These are phyloP conservation scores for Phaenicophaeus curvirostris DNA, from an alignment of 2,797 vertebrate genomes.

Conservation along the genomic window DNA sequence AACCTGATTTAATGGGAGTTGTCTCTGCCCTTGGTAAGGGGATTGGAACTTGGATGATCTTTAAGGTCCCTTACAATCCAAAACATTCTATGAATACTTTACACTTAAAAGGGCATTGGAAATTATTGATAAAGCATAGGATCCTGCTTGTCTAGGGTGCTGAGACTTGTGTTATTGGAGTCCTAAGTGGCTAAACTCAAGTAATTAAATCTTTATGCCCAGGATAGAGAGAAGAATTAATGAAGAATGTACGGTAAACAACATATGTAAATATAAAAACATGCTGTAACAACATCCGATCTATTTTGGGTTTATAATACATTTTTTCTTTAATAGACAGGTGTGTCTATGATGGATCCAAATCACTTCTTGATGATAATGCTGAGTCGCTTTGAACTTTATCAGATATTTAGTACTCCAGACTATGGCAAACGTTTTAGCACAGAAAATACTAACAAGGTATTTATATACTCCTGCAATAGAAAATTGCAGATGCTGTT, in stretches of 20 bases:
- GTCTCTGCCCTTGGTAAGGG: no score
- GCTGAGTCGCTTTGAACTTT: conserved; percentile 94
- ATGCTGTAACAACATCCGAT: background rate
- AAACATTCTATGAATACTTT: background rate
- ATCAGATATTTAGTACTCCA: conserved; percentile 91
- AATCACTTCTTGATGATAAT: conserved; percentile 98
- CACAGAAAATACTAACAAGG: conserved; percentile 91
- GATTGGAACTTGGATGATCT: no score
- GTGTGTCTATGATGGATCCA: conserved; percentile 98
- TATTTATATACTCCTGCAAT: conserved; percentile 45
- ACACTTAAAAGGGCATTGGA: background rate
- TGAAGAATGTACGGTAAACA: background rate
- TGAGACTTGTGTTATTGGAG: no score
- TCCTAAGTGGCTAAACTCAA: background rate
- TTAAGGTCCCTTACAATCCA: no score
- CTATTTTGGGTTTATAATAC: background rate
- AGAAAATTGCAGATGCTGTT: background rate
- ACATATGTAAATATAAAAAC: background rate
- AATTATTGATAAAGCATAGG: background rate
- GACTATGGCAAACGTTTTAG: conserved; percentile 91
- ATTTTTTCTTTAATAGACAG: conserved; percentile 81
- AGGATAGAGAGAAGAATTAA: background rate
- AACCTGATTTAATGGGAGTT: no score
- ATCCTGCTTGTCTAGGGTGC: no score
- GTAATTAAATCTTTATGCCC: background rate